Evolutionary conservation across 2,888 invertebrate species (phyloP).

Genomic region (Heterodera filipjevi): DNA sequence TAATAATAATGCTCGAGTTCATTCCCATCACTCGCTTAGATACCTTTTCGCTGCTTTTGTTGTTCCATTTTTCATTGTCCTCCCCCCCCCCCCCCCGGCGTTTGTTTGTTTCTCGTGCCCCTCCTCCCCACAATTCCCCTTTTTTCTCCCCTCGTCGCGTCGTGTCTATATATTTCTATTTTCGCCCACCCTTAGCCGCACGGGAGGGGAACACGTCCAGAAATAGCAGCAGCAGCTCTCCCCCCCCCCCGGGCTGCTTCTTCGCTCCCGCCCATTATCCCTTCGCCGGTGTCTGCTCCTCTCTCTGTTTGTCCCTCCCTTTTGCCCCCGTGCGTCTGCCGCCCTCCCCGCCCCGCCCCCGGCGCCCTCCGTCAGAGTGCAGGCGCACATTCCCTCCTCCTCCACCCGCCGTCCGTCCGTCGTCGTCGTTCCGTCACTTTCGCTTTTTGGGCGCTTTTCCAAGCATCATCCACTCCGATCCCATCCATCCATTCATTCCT

Average conservation of each 20-base stretch:
- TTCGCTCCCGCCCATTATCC: background rate
- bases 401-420: background rate
- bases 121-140: background rate
- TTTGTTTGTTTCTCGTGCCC: background rate
- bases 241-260: background rate
- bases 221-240: conserved; percentile 9
- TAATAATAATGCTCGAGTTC: background rate
- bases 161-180: conserved; percentile 8
- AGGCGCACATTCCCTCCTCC: background rate
- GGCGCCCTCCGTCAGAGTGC: background rate
- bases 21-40: background rate
- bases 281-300: background rate
- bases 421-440: background rate
- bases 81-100: background rate
- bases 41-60: conserved; percentile 12
- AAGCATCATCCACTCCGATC: background rate
- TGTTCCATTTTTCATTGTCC: conserved; percentile 4
- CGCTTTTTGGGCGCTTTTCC: conserved; percentile 1
- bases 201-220: conserved; percentile 7
- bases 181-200: conserved; percentile 1
- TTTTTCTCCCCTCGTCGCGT: background rate
- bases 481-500: background rate
- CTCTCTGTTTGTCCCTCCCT: background rate
- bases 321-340: background rate
- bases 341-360: background rate